Evolutionary conservation across 2,888 invertebrate species (phyloP).

Genomic region (Melanargia galathea): DNA sequence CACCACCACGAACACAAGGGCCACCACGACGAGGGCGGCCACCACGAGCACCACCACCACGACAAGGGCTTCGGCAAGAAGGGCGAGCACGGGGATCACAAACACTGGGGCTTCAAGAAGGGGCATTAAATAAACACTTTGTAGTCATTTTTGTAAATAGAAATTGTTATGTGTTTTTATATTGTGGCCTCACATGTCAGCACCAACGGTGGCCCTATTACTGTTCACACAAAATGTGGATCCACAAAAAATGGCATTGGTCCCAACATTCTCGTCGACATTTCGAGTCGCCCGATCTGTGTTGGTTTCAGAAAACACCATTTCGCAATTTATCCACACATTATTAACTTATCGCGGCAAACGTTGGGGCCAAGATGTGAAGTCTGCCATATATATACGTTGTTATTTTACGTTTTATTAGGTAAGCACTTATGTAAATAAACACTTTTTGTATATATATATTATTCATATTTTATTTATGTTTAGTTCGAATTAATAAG

Average conservation of each 20-base stretch:
- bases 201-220: no score
- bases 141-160: slow-evolving; percentile 18
- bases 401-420: slow-evolving; percentile 20
- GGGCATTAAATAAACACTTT: slow-evolving; percentile 60
- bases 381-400: not conserved
- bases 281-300: no score
- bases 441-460: slow-evolving; percentile 13
- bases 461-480: not conserved
- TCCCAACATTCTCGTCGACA: no score
- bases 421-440: slow-evolving; percentile 33
- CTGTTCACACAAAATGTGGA: no score
- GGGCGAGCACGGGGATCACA: slow-evolving; percentile 89
- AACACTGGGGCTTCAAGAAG: slow-evolving; percentile 88
- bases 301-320: no score
- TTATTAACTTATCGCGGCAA: no score
- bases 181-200: no score
- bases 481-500: not conserved
- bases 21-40: slow-evolving; percentile 89
- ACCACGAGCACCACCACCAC: slow-evolving; percentile 89
- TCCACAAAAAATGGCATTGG: no score
- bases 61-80: slow-evolving; percentile 89
- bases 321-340: no score
- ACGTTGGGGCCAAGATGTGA: no score
- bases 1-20: slow-evolving; percentile 91
- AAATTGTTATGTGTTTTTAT: not conserved